Base-by-base conservation (phyloP, 2,888 invertebrate species). In the Thelaira solivaga region DNA sequence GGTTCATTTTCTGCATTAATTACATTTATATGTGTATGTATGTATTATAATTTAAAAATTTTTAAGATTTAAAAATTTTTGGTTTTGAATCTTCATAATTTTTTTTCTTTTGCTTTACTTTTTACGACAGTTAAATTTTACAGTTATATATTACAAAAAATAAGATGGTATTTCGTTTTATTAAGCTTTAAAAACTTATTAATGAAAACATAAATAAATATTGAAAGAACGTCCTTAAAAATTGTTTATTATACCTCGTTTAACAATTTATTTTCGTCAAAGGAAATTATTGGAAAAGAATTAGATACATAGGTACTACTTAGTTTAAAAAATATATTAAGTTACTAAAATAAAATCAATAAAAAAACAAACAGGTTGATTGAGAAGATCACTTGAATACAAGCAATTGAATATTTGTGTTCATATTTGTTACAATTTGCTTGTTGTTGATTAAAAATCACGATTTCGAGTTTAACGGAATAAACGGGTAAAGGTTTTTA, bases 401-500 rank as follows among this genome's bases (percentile, higher is more conserved):
- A 31, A 47, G 39, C 47, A 31, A n/a, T n/a, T n/a, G n/a, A 53
- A 29, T 62, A 26, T 13, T 45, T 45, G n/a, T n/a, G 24, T 62
- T 62, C 10, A 24, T 20, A 18, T 8, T 62, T 34, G 18, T 18
- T 47, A 45, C 6, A 53, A 16, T 51, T 51, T 39, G 6, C 22
- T 10, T n/a, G 6, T 26, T 36, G 36, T 62, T 45, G 47, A 39
- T 65, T 61, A 59, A 49, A 45, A 8, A 34, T 55, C 47, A 72
- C 31, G 26, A 39, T 53, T 41, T 73, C 20, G 16, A 10, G 13
- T 24, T 24, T 92, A 97, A 92, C 96, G 95, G 90, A 95, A 97
- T 62, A 97, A 92, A 83, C 95, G 92, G 61, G 95, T 93, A 88
- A 97, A 96, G 86, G 95, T 96, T 86, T 95, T 93, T 57, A 97